Evolutionary conservation across 2,888 invertebrate genomes (phyloP), one percentile per base, ranked within the genome.

Genomic region (Steinernema hermaphroditum): DNA sequence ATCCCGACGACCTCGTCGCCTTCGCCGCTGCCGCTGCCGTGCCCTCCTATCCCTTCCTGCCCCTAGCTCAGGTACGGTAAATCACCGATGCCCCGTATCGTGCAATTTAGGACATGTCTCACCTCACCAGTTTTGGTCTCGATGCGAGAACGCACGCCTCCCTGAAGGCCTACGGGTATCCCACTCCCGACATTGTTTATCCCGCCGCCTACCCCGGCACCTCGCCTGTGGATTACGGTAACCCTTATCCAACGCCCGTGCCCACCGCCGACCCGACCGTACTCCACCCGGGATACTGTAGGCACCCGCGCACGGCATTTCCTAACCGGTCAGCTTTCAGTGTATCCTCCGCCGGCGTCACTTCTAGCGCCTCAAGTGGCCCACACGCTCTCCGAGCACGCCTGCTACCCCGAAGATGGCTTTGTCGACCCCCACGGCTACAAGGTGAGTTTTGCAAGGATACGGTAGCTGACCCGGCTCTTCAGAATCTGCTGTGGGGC

Each of bases 121-220:
- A 54, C 27, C 54, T 24, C 2, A 24, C 54, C 19, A 14, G 19
- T 27, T 27, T 54, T 2, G 54, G 22, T 24, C 27, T 54, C 24
- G 54, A 54, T 16, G 27, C 22, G 22, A 22, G 27, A 24, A 54
- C 54, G 2, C 54, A 54, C 54, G 54, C 54, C 14, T 54, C 54
- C 27, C 27, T 54, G 54, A 54, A 54, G 27, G 54, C 54, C 27
- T 27, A 54, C 54, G 54, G 54, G 24, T 54, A 54, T 16, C 54
- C 54, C n/a, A 54, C 27, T 2, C 54, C 54, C 24, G 24, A 54
- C 6, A 54, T 54, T 6, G 54, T 54, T 27, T 54, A 54, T 16
- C 54, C 54, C 9, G 6, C 54, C 14, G 27, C 54, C 24, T 54
- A 22, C 19, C 54, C 54, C 4, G 27, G 27, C 14, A 16, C 54